Conservation (phyloP, 2,113 vertebrate species). For the Nothocercus nigrocapillus region DNA sequence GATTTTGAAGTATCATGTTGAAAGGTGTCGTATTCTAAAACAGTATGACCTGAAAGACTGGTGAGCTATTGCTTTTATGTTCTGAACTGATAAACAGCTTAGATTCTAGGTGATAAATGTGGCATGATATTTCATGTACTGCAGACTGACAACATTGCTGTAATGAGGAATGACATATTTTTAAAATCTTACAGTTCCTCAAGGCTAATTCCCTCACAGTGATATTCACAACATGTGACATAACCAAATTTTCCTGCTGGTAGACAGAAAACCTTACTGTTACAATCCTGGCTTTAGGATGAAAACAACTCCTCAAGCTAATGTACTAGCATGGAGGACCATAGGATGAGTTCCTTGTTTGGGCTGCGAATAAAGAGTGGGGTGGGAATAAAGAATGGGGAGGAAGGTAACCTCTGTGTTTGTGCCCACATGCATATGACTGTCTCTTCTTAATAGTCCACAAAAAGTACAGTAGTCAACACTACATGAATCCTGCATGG, state of each 20-base stretch:
- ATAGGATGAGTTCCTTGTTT: neutral
- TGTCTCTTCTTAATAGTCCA: neutral
- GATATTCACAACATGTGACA: neutral
- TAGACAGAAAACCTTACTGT: neutral
- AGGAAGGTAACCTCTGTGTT: fast-evolving
- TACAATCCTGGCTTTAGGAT: neutral
- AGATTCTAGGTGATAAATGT: neutral
- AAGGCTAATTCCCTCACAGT: neutral
- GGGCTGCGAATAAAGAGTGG: no score
- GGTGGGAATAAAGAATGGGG: no score
- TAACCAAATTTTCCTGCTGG: neutral
- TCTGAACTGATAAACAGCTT: neutral
- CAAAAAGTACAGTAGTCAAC: neutral
- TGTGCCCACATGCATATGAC: neutral
- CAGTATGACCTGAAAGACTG: neutral
- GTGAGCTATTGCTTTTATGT: neutral
- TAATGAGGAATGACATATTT: neutral
- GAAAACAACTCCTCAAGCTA: neutral
- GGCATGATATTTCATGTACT: neutral
- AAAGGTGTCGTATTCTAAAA: neutral
- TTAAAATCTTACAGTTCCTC: neutral
- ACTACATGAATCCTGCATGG: neutral
- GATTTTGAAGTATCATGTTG: neutral
- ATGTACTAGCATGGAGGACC: neutral
- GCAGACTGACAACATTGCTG: neutral